phyloP scores from a whole-genome alignment of 2,797 vertebrate species.

The Salmo trutta region DNA sequence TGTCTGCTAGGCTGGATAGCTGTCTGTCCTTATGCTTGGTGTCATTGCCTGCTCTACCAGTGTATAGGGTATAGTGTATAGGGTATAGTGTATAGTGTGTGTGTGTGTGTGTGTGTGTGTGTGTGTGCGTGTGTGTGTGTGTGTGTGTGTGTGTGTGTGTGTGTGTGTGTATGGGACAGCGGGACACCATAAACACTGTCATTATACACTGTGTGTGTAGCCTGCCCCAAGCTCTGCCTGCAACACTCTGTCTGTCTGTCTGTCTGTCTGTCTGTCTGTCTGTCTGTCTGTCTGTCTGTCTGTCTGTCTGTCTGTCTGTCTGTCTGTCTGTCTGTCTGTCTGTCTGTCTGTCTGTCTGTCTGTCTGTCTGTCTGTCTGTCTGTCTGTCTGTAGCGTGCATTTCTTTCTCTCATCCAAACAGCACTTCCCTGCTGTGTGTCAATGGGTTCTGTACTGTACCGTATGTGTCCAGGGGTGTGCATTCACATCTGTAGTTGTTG shows the following conservation, averaged over 20 bases:
- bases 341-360: too few species aligned
- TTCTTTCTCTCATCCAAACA: not conserved
- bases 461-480: too few species aligned
- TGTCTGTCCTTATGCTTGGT: not conserved
- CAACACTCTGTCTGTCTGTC: too few species aligned
- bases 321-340: too few species aligned
- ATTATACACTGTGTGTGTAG: not conserved
- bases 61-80: not conserved
- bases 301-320: too few species aligned
- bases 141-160: slow-evolving; percentile 16
- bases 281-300: too few species aligned
- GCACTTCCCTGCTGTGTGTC: not conserved
- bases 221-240: not conserved
- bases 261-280: too few species aligned
- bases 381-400: not conserved
- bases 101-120: too few species aligned
- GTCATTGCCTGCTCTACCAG: slow-evolving; percentile 1
- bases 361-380: too few species aligned
- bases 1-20: not conserved
- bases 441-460: not conserved
- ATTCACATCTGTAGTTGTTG: not conserved
- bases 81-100: not conserved
- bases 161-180: slow-evolving; percentile 22
- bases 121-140: not conserved
- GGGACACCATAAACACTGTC: slow-evolving; percentile 3